Evolutionary conservation across 2,888 invertebrate species (phyloP).

Genomic region (Caenorhabditis virilis): DNA sequence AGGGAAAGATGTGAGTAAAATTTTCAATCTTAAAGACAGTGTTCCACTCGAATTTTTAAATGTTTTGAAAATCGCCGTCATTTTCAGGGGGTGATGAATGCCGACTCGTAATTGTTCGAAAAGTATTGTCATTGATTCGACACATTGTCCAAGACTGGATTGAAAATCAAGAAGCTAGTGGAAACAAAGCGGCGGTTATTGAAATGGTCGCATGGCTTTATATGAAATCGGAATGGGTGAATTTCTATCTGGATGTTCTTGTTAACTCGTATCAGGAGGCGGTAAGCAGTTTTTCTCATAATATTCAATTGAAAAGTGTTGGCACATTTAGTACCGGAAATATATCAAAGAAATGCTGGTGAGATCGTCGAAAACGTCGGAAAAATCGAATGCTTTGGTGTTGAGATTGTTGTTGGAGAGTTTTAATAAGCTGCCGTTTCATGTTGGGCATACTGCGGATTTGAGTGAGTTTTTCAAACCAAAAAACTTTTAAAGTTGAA

Average conservation of each 20-base stretch:
- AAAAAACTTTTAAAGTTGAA: too few species aligned
- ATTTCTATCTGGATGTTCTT: slow-evolving; percentile 29
- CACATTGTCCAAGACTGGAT: slow-evolving; percentile 16
- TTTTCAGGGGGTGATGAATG: slow-evolving; percentile 32
- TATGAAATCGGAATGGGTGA: slow-evolving; percentile 9
- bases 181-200: neutral
- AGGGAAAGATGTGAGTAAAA: slow-evolving; percentile 19
- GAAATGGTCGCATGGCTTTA: slow-evolving; percentile 11
- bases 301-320: too few species aligned
- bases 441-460: slow-evolving; percentile 10
- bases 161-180: neutral
- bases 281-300: too few species aligned
- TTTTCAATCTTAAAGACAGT: neutral
- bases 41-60: neutral
- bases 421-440: slow-evolving; percentile 16
- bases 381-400: slow-evolving; percentile 4
- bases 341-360: slow-evolving; percentile 23
- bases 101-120: slow-evolving; percentile 21
- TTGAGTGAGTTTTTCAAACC: slow-evolving; percentile 7
- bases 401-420: slow-evolving; percentile 28
- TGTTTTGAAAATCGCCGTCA: too few species aligned
- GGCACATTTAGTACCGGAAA: slow-evolving; percentile 15
- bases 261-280: slow-evolving; percentile 30
- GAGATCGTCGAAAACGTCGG: slow-evolving; percentile 10
- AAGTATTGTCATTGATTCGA: slow-evolving; percentile 15